Base-by-base conservation (phyloP, 1,140 invertebrate genomes). In the Zaprionus gabonicus region DNA sequence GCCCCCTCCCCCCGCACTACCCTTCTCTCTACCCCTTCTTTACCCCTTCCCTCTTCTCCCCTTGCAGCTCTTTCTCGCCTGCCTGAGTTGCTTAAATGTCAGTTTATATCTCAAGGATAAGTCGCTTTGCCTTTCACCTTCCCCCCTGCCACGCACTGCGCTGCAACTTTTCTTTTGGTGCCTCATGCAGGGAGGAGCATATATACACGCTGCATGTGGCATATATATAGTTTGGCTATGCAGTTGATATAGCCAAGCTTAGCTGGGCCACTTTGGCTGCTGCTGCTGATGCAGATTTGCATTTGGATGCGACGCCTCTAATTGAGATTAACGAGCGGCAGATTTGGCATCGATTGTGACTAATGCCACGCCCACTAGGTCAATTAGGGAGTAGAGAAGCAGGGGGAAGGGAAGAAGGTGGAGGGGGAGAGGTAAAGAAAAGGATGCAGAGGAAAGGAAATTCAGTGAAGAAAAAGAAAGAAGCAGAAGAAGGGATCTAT, bases 21-120 rank as follows among this genome's bases (percentile, higher is more conserved):
- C 2, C 23, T 23, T 23, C 23, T 23, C 23, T 2, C 23, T 23
- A 23, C 23, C 23, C 46, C 7, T 9, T 28, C 28, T 28, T 1
- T 9, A 4, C 41, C 17, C 10, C 46, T 10, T 1, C 10, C 25
- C 1, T 2, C 20, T 51, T 0, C 12, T 59, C 51, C 28, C 59
- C 36, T 75, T 41, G 51, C 58, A 34, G 71, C 44, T 70, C 73
- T 70, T 67, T 80, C 76, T 63, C 84, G 84, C 81, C 84, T 80
- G 84, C 81, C 80, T 80, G 84, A 87, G 84, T 87, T 87, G 84
- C 84, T 87, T 87, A 88, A 87, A 88, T 87, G 84, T 88, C 84
- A 88, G 84, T 88, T 88, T 88, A 88, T 84, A 90, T 88, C 84
- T 88, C 84, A 88, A 88, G 84, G 84, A 88, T 88, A 88, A 88